phyloP scores from a whole-genome alignment of 1,140 invertebrate genomes.

The Drosophila serrata region DNA sequence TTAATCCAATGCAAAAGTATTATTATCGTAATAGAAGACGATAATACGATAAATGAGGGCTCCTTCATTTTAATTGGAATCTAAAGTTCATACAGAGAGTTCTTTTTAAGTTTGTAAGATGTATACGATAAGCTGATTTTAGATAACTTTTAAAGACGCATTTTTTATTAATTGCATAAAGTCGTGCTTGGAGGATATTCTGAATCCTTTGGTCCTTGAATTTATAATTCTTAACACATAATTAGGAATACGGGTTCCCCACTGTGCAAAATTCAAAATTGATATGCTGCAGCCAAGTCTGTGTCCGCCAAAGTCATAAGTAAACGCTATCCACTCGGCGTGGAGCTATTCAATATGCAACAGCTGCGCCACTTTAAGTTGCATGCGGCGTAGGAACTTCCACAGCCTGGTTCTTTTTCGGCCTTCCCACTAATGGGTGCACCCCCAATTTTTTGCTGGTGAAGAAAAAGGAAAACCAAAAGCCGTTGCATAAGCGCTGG shows the following conservation, averaged over 20 bases:
- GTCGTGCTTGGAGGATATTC: not conserved
- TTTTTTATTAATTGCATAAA: too few species aligned
- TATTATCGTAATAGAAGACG: conserved; percentile 13
- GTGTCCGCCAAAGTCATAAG: conserved; percentile 2
- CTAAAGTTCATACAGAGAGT: not conserved
- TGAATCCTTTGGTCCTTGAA: not conserved
- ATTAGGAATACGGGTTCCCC: not conserved
- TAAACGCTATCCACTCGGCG: not conserved
- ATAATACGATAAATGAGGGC: conserved; percentile 1
- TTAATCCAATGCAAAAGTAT: conserved; percentile 20
- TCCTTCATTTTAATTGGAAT: not conserved
- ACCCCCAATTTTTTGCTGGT: not conserved
- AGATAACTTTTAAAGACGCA: not conserved
- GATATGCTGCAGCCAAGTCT: not conserved
- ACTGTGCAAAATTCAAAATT: not conserved
- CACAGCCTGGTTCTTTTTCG: conserved; percentile 9
- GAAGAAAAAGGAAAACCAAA: conserved; percentile 6
- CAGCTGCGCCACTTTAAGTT: conserved; percentile 41
- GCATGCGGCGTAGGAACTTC: conserved; percentile 13
- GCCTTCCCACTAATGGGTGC: conserved; percentile 18
- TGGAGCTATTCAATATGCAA: conserved; percentile 33
- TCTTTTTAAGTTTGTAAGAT: not conserved
- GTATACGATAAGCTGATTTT: not conserved
- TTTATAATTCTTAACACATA: not conserved
- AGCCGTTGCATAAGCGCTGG: conserved; percentile 32